Evolutionary conservation across 92 coral and sea anemone species (phyloP).

Genomic region (Porites divaricata): DNA sequence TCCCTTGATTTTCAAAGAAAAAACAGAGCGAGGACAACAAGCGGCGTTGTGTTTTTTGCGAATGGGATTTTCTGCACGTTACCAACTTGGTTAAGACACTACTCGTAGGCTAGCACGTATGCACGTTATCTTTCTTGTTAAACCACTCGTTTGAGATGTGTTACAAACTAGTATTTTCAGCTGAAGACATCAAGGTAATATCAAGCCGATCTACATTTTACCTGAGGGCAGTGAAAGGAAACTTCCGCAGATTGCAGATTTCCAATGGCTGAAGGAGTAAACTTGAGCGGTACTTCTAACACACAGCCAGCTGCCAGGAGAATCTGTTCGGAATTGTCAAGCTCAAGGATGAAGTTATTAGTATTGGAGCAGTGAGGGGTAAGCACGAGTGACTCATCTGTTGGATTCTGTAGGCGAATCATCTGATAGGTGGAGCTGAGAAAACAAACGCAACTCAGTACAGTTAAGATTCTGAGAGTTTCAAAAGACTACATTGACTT

Average conservation of each 20-base stretch:
- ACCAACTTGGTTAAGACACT: too few relatives aligned
- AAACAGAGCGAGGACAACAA: too few relatives aligned
- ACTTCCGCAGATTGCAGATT: conserved; percentile 87
- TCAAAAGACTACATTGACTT: too few relatives aligned
- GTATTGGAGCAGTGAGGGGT: conserved; percentile 86
- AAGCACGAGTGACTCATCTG: conserved; percentile 76
- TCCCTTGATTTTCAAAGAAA: too few relatives aligned
- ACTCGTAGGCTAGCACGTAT: too few relatives aligned
- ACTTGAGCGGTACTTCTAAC: conserved; percentile 90
- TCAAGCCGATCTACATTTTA: conserved; percentile 14
- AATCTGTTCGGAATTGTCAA: conserved; percentile 80
- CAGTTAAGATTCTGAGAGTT: too few relatives aligned
- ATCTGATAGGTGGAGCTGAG: conserved; percentile 89
- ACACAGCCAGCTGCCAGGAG: conserved; percentile 69
- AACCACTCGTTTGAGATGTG: too few relatives aligned
- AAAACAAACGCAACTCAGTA: background rate
- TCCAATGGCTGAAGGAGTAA: conserved; percentile 94
- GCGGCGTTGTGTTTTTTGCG: too few relatives aligned
- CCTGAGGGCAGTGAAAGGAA: conserved; percentile 91
- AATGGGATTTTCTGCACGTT: too few relatives aligned
- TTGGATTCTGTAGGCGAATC: conserved; percentile 94
- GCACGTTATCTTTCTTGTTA: too few relatives aligned
- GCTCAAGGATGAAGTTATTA: conserved; percentile 77
- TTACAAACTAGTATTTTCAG: too few relatives aligned
- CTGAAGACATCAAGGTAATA: too few relatives aligned